Base-by-base conservation (phyloP, 2,888 invertebrate genomes). In the Malthinus flaveolus region DNA sequence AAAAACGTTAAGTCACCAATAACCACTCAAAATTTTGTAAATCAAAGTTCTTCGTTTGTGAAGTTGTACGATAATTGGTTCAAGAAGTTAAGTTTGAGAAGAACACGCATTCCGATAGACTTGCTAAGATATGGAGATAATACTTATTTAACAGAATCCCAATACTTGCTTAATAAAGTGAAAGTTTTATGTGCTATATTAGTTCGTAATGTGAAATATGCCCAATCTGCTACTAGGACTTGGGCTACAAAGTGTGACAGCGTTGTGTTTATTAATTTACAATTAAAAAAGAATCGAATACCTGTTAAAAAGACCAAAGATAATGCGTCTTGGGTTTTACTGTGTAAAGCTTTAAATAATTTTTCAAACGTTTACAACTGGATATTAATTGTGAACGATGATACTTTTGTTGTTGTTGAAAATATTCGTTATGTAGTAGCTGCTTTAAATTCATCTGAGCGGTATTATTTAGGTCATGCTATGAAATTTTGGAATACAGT, bases 391-490 rank as follows among this genome's bases (percentile, higher is more conserved):
- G 78, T 83, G 0, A 80, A 80, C 59, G 84, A 85, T 64, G 79
- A 83, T 61, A 81, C 82, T 12, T 81, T 83, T 75, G 82, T 81
- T 6, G 74, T 85, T 45, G 73, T 82, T 10, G 84, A 85, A 70
- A 85, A 85, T 74, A 72, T 85, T 47, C 74, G 84, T 49, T 77
- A 79, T 60, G 75, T 82, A 56, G 71, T 84, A 1, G 82, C 82
- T 7, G 73, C 77, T 1, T 70, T 82, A 58, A 73, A 83, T 69
- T 68, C 73, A 34, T 71, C 73, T 1, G 65, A 80, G 12, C 74
- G 75, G 1, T 76, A 81, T 75, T 85, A 85, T 75, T 73, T 85
- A 49, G 85, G 85, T 1, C 82, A 84, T 68, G 74, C 82, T 7
- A 78, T 83, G 11, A 73, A 74, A 51, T 79, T 84, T 65, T 85